These are phyloP conservation scores for Tromatobia lineatoria DNA, from an alignment of 2,888 invertebrate genomes.

Conservation along the genomic window DNA sequence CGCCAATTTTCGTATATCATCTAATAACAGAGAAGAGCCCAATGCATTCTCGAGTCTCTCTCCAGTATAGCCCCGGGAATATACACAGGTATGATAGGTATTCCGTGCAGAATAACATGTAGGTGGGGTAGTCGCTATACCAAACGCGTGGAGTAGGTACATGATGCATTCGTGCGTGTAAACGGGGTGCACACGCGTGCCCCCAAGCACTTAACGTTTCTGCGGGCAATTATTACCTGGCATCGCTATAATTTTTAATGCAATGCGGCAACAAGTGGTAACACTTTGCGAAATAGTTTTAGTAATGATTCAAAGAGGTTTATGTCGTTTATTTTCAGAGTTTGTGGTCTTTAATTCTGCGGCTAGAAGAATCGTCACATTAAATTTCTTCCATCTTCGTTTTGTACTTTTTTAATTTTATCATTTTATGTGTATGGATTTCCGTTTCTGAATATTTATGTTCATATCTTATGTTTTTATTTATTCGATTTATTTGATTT, in stretches of 20 bases:
- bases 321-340: not conserved
- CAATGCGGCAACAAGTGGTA: not conserved
- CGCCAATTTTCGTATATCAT: constrained; percentile 83
- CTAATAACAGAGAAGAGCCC: constrained; percentile 81
- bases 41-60: constrained; percentile 27
- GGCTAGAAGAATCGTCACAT: not conserved
- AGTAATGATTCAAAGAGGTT: not conserved
- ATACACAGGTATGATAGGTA: constrained; percentile 49
- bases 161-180: constrained; percentile 38
- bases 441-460: too few species aligned
- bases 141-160: not conserved
- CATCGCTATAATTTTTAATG: constrained; percentile 24
- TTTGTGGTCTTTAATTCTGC: not conserved
- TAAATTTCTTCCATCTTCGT: too few species aligned
- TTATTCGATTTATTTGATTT: too few species aligned
- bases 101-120: constrained; percentile 21
- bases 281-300: constrained; percentile 13
- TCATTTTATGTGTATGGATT: too few species aligned
- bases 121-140: not conserved
- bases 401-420: too few species aligned
- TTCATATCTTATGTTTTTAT: too few species aligned
- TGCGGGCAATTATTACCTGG: constrained; percentile 12
- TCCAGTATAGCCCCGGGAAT: constrained; percentile 50
- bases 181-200: constrained; percentile 37
- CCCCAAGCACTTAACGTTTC: constrained; percentile 14